A percentile compares a stretch with the other conserved stretches of the same genome.
These are phyloP conservation scores for Mandrillus leucophaeus DNA, from an alignment of 2,113 vertebrate genomes.

Conservation along the genomic window DNA sequence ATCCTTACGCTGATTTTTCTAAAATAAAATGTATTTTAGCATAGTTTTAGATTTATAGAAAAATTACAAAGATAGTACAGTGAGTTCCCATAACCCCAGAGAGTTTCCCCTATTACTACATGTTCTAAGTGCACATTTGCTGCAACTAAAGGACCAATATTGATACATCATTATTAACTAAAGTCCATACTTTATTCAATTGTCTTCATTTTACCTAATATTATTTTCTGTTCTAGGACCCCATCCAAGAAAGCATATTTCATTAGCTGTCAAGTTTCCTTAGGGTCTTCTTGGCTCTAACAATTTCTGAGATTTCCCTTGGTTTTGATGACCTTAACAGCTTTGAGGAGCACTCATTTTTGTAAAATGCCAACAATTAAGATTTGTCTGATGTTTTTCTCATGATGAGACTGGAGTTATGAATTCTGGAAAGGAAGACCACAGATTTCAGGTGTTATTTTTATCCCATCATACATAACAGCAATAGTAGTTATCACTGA, in stretches of 20 bases:
- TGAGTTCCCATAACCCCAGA: not conserved
- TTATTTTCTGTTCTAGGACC: not conserved
- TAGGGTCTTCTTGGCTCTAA: not conserved
- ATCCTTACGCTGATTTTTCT: not conserved
- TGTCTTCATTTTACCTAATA: not conserved
- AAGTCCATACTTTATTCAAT: not conserved
- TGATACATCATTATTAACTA: not conserved
- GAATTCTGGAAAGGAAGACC: not conserved
- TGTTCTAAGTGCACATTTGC: not conserved
- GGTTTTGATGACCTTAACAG: not conserved
- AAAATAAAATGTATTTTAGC: slow-evolving; percentile 21
- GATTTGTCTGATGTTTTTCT: not conserved
- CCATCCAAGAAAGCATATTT: not conserved
- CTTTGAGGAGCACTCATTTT: not conserved
- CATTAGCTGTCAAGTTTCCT: not conserved
- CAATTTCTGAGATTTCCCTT: not conserved
- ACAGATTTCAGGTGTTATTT: not conserved
- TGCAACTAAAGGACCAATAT: not conserved
- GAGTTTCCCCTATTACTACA: not conserved
- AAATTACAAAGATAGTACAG: not conserved
- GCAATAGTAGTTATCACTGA: not conserved
- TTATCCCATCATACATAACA: not conserved
- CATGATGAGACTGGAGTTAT: not conserved
- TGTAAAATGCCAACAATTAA: not conserved
- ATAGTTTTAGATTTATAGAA: not conserved